Conservation (phyloP, 2,888 invertebrate species). For the Andrena bucephala region DNA sequence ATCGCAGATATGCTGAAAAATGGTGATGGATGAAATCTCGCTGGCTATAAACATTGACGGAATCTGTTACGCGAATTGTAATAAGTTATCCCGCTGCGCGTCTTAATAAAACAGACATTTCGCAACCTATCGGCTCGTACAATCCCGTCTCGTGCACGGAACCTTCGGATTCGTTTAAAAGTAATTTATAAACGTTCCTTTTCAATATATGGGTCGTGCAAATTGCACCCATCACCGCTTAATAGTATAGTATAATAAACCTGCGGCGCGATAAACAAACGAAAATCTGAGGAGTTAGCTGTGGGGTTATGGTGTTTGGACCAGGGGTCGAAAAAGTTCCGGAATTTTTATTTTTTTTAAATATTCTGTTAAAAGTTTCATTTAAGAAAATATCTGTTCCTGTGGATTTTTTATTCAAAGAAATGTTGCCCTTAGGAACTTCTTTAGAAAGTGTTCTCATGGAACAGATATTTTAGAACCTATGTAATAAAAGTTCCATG, state of each 20-base stretch:
- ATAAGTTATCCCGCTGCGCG: slow-evolving; percentile 69
- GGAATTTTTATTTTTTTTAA: no score
- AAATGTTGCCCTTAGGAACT: no score
- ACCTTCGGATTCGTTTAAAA: slow-evolving; percentile 50
- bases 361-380: no score
- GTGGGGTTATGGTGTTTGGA: no score
- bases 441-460: no score
- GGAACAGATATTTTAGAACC: no score
- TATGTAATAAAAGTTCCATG: no score
- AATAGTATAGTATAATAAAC: slow-evolving; percentile 10
- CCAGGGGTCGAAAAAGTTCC: no score
- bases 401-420: no score
- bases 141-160: slow-evolving; percentile 12
- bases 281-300: neutral
- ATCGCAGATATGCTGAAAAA: slow-evolving; percentile 77
- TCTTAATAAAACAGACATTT: slow-evolving; percentile 68
- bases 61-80: slow-evolving; percentile 75
- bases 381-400: no score
- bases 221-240: neutral
- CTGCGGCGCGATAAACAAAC: neutral
- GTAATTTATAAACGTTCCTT: slow-evolving; percentile 37
- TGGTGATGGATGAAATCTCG: slow-evolving; percentile 77
- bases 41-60: slow-evolving; percentile 76
- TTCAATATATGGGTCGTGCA: slow-evolving; percentile 21
- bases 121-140: slow-evolving; percentile 30